These are phyloP conservation scores for Ptychochromis oligacanthus DNA, from an alignment of 2,113 vertebrate genomes.

Conservation along the genomic window DNA sequence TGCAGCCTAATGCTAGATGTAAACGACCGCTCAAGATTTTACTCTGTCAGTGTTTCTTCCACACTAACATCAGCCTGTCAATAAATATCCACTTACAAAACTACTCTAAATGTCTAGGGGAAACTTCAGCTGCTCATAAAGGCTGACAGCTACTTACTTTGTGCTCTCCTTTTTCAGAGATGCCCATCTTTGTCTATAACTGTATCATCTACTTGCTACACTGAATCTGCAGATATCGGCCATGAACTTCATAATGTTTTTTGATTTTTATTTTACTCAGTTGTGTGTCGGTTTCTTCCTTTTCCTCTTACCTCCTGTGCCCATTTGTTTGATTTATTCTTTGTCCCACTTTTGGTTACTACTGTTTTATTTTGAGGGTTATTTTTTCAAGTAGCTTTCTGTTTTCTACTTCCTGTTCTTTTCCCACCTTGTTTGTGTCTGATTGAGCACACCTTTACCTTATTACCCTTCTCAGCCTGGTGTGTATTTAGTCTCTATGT, in stretches of 20 bases:
- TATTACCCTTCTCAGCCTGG: not conserved
- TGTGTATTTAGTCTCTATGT: not conserved
- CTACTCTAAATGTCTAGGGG: not conserved
- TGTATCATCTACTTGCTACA: not conserved
- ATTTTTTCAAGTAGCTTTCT: no score
- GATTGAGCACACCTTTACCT: not conserved
- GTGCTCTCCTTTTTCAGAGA: not conserved
- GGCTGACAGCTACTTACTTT: constrained; percentile 18
- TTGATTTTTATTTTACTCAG: not conserved
- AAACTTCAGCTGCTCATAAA: constrained; percentile 1
- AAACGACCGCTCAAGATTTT: not conserved
- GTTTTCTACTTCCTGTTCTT: no score
- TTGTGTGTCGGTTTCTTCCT: not conserved
- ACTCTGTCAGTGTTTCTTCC: not conserved
- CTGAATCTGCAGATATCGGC: not conserved
- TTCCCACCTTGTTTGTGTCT: not conserved
- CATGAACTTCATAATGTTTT: not conserved
- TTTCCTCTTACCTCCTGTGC: not conserved
- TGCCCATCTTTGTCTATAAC: not conserved
- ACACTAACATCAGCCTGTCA: constrained; percentile 11
- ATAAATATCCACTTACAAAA: constrained; percentile 21
- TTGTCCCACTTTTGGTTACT: no score
- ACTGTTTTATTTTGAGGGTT: no score
- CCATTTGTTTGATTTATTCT: no score
- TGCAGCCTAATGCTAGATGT: not conserved